Percentiles rank a stretch among this genome's conserved stretches.
These are phyloP conservation scores for Drosophila mayaguana DNA, from an alignment of 2,888 invertebrate species.

Conservation along the genomic window DNA sequence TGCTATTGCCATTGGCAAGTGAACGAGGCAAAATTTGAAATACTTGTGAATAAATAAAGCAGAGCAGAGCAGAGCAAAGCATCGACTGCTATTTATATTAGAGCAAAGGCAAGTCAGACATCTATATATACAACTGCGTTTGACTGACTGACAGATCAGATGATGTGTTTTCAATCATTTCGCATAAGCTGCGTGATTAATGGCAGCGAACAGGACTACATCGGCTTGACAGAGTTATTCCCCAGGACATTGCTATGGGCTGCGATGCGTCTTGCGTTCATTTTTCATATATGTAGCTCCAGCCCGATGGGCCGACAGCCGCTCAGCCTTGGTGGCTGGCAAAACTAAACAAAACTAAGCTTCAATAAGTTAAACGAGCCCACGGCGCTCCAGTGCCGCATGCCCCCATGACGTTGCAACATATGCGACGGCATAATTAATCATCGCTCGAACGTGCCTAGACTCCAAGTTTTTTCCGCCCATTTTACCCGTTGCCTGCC, in stretches of 20 bases:
- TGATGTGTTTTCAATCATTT: conserved; percentile 71
- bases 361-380: conserved; percentile 55
- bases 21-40: neutral
- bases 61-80: neutral
- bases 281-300: conserved; percentile 58
- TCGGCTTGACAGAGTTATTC: conserved; percentile 60
- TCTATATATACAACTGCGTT: neutral
- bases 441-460: conserved; percentile 66
- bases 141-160: conserved; percentile 14
- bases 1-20: conserved; percentile 24
- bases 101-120: neutral
- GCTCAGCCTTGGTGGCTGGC: conserved; percentile 24
- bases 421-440: conserved; percentile 74
- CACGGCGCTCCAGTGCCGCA: conserved; percentile 28
- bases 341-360: conserved; percentile 44
- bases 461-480: conserved; percentile 38
- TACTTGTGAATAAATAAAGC: conserved; percentile 16
- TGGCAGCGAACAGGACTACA: conserved; percentile 51
- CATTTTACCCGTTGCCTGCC: neutral
- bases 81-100: neutral
- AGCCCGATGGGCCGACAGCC: neutral
- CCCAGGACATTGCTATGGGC: conserved; percentile 28
- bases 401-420: conserved; percentile 65
- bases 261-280: conserved; percentile 38
- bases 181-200: conserved; percentile 71